Conservation (phyloP, 1,140 invertebrate genomes). For the Mizuhopecten yessoensis region DNA sequence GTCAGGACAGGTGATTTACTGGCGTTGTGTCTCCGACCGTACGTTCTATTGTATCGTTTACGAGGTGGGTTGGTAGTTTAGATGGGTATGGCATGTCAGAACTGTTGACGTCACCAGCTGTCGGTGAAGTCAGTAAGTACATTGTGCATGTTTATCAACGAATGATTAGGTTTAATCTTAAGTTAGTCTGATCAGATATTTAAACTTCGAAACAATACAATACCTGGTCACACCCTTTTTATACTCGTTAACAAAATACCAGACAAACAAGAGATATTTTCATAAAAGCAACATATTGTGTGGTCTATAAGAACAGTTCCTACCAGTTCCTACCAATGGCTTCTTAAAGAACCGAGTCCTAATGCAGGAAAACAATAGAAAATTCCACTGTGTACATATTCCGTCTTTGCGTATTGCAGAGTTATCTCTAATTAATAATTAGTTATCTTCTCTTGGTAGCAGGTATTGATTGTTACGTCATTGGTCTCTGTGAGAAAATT, state of each 20-base stretch:
- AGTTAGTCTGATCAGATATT: background rate
- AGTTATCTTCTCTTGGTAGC: too few relatives aligned
- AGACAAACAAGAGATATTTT: background rate
- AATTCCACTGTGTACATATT: too few relatives aligned
- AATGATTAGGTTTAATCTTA: background rate
- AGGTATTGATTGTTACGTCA: too few relatives aligned
- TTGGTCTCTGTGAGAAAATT: too few relatives aligned
- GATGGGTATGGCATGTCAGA: background rate
- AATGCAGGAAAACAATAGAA: too few relatives aligned
- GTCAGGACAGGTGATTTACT: conserved; percentile 13
- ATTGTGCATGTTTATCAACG: background rate
- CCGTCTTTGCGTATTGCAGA: too few relatives aligned
- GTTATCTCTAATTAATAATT: too few relatives aligned
- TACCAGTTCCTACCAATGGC: too few relatives aligned
- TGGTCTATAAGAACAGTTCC: too few relatives aligned
- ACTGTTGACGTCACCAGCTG: background rate
- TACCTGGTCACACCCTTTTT: background rate
- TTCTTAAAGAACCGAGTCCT: too few relatives aligned
- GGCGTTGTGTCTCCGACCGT: background rate
- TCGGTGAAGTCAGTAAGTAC: background rate
- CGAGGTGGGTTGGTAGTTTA: background rate
- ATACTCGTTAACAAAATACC: background rate
- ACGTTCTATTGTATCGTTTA: background rate
- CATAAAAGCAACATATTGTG: background rate
- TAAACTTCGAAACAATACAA: background rate